Evolutionary conservation across 2,113 vertebrate species (phyloP), one percentile per base, ranked within the genome.

Genomic region (Sakesphorus luctuosus): DNA sequence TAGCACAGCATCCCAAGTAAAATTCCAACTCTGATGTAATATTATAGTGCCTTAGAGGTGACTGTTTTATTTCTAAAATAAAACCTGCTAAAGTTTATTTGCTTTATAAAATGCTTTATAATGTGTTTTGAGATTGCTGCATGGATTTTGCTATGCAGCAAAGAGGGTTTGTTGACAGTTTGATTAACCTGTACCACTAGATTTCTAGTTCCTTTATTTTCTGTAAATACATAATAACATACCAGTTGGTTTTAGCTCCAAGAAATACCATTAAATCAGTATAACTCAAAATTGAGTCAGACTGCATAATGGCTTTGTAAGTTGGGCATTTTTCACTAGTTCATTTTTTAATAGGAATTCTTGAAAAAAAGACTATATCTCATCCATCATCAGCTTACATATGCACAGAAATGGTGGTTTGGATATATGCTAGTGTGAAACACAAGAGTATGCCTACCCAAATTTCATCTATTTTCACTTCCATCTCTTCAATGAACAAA

Each of bases 201-300:
- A 84, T 86, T 90, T 93, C 78, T 81, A 50, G 43, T 84, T 92
- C 50, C 26, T 93, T 92, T 94, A 67, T 92, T 90, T 92, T 92
- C 75, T 91, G 38, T 87, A 91, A 94, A 82, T 66, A 21, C 12
- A 25, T 92, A 81, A 90, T 84, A 84, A 59, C 9, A 21, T 68
- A 78, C 35, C n/a, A 29, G 38, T 72, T 92, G 67, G 82, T 68
- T 91, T 87, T 82, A 90, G 44, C 50, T 87, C 52, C 61, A 68
- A 68, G 73, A 89, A 84, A 75, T 65, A 84, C 13, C 9, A 71
- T 90, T 94, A 87, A 85, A 94, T 91, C 89, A 61, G 26, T 91
- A 63, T 50, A 72, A 49, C 92, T 84, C 52, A 52, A 47, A 92
- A 74, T 81, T 61, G 66, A 81, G 15, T 77, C 43, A 44, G 73